Conservation (phyloP, 2,888 invertebrate genomes). For the Agrilus biguttatus region DNA sequence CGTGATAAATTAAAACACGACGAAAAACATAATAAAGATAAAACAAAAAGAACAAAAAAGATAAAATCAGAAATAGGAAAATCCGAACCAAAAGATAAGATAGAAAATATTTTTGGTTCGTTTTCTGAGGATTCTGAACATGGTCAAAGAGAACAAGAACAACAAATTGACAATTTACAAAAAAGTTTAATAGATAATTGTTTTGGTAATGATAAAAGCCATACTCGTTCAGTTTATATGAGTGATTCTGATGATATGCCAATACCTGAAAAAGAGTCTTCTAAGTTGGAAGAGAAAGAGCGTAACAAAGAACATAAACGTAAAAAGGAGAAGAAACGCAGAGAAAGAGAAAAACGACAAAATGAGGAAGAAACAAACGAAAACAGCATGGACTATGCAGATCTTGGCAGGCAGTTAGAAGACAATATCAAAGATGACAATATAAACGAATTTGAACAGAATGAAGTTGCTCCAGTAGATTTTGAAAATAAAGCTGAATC, state of each 20-base stretch:
- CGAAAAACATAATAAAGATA: slow-evolving; percentile 37
- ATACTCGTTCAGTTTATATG: slow-evolving; percentile 26
- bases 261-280: slow-evolving; percentile 14
- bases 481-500: slow-evolving; percentile 27
- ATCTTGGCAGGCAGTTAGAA: slow-evolving; percentile 69
- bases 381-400: slow-evolving; percentile 66
- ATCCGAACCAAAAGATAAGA: slow-evolving; percentile 48
- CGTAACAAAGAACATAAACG: slow-evolving; percentile 38
- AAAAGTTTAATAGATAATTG: slow-evolving; percentile 9
- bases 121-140: slow-evolving; percentile 55
- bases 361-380: slow-evolving; percentile 46
- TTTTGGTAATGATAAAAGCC: slow-evolving; percentile 12
- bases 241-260: slow-evolving; percentile 35
- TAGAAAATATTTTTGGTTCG: slow-evolving; percentile 81
- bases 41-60: slow-evolving; percentile 44
- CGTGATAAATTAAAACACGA: slow-evolving; percentile 44
- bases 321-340: slow-evolving; percentile 47
- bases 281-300: slow-evolving; percentile 17
- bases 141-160: slow-evolving; percentile 19
- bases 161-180: slow-evolving; percentile 9
- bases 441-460: slow-evolving; percentile 28
- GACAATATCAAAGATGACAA: slow-evolving; percentile 62
- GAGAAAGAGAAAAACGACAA: slow-evolving; percentile 39
- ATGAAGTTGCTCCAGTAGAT: slow-evolving; percentile 28
- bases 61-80: slow-evolving; percentile 28